Evolutionary conservation across 2,888 invertebrate genomes (phyloP).

Genomic region (Spatulosminthurus flaviceps): DNA sequence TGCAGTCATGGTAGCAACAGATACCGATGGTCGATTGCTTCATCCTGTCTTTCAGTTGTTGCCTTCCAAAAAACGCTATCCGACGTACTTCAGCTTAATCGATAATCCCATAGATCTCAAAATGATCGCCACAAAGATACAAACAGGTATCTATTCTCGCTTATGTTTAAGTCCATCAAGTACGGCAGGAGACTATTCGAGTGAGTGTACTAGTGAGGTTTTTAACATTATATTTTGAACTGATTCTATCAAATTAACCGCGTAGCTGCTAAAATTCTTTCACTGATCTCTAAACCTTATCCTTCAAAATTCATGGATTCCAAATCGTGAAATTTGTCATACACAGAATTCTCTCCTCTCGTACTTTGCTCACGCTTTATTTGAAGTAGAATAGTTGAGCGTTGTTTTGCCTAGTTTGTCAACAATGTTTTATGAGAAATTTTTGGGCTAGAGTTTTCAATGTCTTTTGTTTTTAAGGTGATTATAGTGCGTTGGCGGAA

Average conservation of each 20-base stretch:
- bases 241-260: background rate
- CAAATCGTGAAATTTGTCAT: too few species aligned
- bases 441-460: too few species aligned
- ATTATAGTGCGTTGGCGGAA: constrained; percentile 80
- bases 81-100: constrained; percentile 94
- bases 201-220: background rate
- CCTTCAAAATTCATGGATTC: too few species aligned
- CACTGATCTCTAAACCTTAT: too few species aligned
- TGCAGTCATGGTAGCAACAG: constrained; percentile 86
- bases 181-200: constrained; percentile 14
- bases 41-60: constrained; percentile 89
- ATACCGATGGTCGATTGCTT: constrained; percentile 80
- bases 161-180: constrained; percentile 4
- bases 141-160: constrained; percentile 68
- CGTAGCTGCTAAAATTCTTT: too few species aligned
- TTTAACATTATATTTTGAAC: background rate
- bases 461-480: constrained; percentile 43
- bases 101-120: constrained; percentile 94
- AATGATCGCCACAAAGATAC: constrained; percentile 90
- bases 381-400: background rate
- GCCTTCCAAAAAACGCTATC: constrained; percentile 91
- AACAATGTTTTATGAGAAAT: too few species aligned
- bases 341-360: background rate
- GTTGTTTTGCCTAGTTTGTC: too few species aligned
- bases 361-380: background rate